Evolutionary conservation across 2,888 invertebrate genomes (phyloP).

Genomic region (Anoplius nigerrimus): DNA sequence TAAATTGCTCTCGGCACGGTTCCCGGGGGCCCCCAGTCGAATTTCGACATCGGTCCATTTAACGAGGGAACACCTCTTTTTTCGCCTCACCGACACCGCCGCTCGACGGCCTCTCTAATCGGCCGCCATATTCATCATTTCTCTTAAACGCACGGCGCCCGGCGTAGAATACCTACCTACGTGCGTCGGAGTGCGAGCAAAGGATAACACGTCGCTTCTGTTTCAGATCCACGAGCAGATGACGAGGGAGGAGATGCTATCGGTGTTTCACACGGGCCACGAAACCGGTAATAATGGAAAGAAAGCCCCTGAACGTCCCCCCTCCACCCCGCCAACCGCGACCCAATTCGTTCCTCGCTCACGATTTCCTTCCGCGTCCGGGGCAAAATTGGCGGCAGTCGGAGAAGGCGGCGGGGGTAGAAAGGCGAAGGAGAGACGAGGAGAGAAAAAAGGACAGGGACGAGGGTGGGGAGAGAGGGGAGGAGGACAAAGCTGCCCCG

Average conservation of each 20-base stretch:
- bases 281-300: constrained; percentile 78
- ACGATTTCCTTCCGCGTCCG: constrained; percentile 2
- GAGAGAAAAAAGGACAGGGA: neutral
- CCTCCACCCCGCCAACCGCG: neutral
- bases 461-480: neutral
- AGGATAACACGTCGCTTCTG: constrained; percentile 48
- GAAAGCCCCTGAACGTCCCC: neutral
- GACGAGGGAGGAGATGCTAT: constrained; percentile 87
- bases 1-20: constrained; percentile 9
- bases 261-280: constrained; percentile 89
- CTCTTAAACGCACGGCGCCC: too few relatives aligned
- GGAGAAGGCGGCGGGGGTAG: neutral
- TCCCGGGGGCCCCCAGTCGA: constrained; percentile 9
- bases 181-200: too few relatives aligned
- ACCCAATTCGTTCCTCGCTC: neutral
- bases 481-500: constrained; percentile 2
- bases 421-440: constrained; percentile 13
- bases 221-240: constrained; percentile 93
- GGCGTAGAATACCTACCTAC: too few relatives aligned
- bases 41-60: too few relatives aligned
- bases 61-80: too few relatives aligned
- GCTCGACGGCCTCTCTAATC: too few relatives aligned
- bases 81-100: too few relatives aligned
- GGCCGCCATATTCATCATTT: too few relatives aligned
- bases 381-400: neutral